phyloP scores from a whole-genome alignment of 2,888 invertebrate species.

The Pandemis corylana region DNA sequence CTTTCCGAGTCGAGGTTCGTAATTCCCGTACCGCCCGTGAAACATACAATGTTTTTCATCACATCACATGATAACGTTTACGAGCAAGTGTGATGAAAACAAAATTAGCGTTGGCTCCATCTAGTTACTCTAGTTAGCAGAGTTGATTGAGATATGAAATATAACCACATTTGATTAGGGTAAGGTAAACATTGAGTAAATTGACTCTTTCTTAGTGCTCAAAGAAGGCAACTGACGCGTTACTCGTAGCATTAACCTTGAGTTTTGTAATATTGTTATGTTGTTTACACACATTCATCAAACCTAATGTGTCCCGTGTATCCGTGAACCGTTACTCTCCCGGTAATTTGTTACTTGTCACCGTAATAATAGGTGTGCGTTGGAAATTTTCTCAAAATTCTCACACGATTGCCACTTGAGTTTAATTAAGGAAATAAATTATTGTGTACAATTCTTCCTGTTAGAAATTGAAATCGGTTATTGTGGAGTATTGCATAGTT shows the following conservation, averaged over 20 bases:
- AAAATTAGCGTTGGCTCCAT: constrained; percentile 7
- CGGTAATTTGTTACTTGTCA: constrained; percentile 23
- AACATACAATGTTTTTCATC: too few species aligned
- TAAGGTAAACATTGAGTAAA: constrained; percentile 9
- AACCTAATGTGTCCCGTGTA: constrained; percentile 6
- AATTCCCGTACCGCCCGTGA: too few species aligned
- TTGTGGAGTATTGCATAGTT: too few species aligned
- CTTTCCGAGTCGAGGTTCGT: too few species aligned
- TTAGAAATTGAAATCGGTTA: too few species aligned
- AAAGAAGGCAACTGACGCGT: constrained; percentile 20
- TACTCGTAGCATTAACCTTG: constrained; percentile 38
- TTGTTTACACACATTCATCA: constrained; percentile 26
- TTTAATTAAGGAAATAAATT: not conserved
- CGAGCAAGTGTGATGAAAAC: not conserved
- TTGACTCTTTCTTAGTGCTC: constrained; percentile 18
- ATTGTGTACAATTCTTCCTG: not conserved
- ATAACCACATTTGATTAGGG: constrained; percentile 15
- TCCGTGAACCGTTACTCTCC: constrained; percentile 23
- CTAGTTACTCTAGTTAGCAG: not conserved
- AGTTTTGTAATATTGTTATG: constrained; percentile 19
- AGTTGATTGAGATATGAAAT: constrained; percentile 19
- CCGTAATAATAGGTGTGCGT: not conserved
- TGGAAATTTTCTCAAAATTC: not conserved
- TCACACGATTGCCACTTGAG: not conserved
- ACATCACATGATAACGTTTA: too few species aligned